Evolutionary conservation across 1,140 invertebrate genomes (phyloP), one percentile per base, ranked within the genome.

Genomic region (Drosophila obscura): DNA sequence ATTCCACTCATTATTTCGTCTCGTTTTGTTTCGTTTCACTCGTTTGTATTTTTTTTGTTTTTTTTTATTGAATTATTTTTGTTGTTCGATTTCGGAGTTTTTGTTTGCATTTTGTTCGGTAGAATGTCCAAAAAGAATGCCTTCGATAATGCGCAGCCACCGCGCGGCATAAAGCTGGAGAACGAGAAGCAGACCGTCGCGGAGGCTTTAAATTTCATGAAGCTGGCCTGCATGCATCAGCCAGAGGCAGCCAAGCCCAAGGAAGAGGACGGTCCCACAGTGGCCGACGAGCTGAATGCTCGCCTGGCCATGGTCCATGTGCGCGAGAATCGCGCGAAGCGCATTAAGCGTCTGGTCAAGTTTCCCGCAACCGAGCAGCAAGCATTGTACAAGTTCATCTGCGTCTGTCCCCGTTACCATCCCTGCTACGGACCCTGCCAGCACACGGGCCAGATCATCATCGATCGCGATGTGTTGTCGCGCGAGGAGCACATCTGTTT

Each of bases 381-480:
- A 48, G 51, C 75, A 15, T 39, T 77, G 50, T 90, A 87, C 41
- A 78, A 69, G 39, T 88, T 80, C 46, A 69, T 73, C 44, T 91
- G 85, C 55, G 52, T 91, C 26, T 91, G 88, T 28, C 77, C 88
- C 1, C 82, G 75, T 0, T 91, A 81, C 43, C 58, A 73, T 62
- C 81, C 91, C 3, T 77, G 74, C 50, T 78, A 78, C 52, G 69
- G 75, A 31, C 53, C 63, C 43, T 90, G 91, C 48, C 77, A 91
- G 46, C 91, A 91, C 57, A 74, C 75, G 1, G 90, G 84, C 6
- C 83, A 90, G 39, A 80, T 91, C 15, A 85, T 92, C 7, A 83
- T 92, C 11, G 90, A 92, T 51, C 71, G 91, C 5, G 84, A 90
- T 60, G 77, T 91, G 24, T 41, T 92, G n/a, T 84, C 85, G 16